Base-by-base conservation (phyloP, 2,888 invertebrate species). In the Pristionchus arcanus region DNA sequence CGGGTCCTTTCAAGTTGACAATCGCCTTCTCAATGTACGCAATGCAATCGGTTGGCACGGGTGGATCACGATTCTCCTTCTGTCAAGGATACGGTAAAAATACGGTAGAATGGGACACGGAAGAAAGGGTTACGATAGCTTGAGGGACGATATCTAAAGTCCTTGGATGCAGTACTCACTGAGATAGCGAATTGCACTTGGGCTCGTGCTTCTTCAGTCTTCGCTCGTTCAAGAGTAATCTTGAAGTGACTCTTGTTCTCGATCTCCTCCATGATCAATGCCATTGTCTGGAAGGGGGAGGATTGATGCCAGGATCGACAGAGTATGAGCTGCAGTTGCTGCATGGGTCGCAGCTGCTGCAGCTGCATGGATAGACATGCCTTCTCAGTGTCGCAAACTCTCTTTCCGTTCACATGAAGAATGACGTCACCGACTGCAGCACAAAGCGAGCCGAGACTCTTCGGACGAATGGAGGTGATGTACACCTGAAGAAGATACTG, bases 21-120 rank as follows among this genome's bases (percentile, higher is more conserved):
- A 84, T 53, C 28, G 84, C 84, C 53, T 84, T 55, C 53, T 84
- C 55, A 25, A 84, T 19, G 55, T 84, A 84, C 53, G 19, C 84
- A 5, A 21, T 19, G 55, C 84, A 84, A n/a, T 84, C 84, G 55
- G 21, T 19, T 4, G 84, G 55, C 55, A 84, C 37, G 28, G 84
- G 84, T 16, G 55, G 84, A 34, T 84, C 84, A n/a, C 84, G 84
- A 55, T 84, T 84, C 55, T 84, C 49, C 81, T 81, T 77, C 42
- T 81, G 71, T 5, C 2, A 15, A 19, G 55, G 2, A n/a, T n/a
- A n/a, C n/a, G n/a, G n/a, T n/a, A n/a, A n/a, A n/a, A n/a, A n/a
- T n/a, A n/a, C n/a, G n/a, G 55, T 55, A 55, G 16, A 19, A 21
- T 55, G 21, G 55, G 55, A 15, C 19, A 55, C 55, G 13, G 55